These are phyloP conservation scores for Drosophila hamatofila DNA, from an alignment of 2,888 invertebrate species.

Conservation along the genomic window DNA sequence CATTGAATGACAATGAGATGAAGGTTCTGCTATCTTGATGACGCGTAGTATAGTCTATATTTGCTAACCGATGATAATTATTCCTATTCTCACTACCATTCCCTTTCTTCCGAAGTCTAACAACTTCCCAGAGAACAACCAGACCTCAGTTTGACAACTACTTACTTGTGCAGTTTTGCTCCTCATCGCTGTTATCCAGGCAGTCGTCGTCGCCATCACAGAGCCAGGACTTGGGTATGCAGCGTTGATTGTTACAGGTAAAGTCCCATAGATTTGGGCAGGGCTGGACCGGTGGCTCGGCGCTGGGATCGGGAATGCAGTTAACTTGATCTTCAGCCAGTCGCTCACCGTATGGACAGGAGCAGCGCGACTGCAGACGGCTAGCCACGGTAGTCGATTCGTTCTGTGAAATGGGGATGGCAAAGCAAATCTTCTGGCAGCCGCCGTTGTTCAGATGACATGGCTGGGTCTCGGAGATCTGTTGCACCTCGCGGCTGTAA, in stretches of 20 bases:
- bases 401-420: slow-evolving; percentile 87
- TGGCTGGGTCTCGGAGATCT: slow-evolving; percentile 90
- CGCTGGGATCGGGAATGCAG: slow-evolving; percentile 92
- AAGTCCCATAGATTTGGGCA: slow-evolving; percentile 97
- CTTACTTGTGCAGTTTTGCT: slow-evolving; percentile 96
- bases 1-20: too few relatives aligned
- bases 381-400: slow-evolving; percentile 83
- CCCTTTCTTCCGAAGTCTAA: too few relatives aligned
- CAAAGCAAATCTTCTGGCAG: slow-evolving; percentile 98
- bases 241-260: slow-evolving; percentile 95
- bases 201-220: slow-evolving; percentile 99
- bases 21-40: too few relatives aligned
- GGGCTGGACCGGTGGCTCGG: slow-evolving; percentile 94
- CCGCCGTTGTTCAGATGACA: slow-evolving; percentile 94
- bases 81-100: too few relatives aligned
- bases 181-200: slow-evolving; percentile 97
- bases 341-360: slow-evolving; percentile 97
- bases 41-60: too few relatives aligned
- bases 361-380: slow-evolving; percentile 90
- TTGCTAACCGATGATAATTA: too few relatives aligned
- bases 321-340: slow-evolving; percentile 89
- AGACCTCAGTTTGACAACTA: too few relatives aligned
- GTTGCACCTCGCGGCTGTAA: slow-evolving; percentile 91
- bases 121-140: too few relatives aligned
- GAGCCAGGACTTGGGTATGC: slow-evolving; percentile 97